Evolutionary conservation across 2,797 vertebrate species (phyloP).

Genomic region (Potorous gilbertii): DNA sequence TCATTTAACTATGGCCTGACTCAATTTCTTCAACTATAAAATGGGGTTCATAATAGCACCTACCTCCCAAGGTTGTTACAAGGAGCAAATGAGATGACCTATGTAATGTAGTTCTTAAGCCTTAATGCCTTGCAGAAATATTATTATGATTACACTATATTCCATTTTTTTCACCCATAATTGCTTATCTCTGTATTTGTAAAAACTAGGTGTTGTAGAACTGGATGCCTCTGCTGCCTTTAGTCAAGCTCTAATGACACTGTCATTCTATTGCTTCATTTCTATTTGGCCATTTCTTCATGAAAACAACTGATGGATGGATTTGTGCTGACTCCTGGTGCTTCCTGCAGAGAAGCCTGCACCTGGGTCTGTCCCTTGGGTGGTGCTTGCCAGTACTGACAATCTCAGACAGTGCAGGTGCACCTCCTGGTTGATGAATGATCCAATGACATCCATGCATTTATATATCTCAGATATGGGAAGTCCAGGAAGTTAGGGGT

Average conservation of each 20-base stretch:
- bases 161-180: background rate
- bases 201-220: background rate
- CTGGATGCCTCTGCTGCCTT: background rate
- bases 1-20: background rate
- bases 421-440: background rate
- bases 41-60: background rate
- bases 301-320: background rate
- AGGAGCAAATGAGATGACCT: background rate
- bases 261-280: background rate
- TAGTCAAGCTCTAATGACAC: background rate
- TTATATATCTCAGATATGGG: background rate
- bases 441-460: background rate
- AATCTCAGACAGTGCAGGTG: background rate
- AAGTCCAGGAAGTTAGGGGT: background rate
- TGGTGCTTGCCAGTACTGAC: background rate
- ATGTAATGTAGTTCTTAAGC: background rate
- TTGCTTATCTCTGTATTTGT: background rate
- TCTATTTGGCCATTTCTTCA: background rate
- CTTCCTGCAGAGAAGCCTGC: background rate
- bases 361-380: background rate
- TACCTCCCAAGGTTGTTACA: background rate
- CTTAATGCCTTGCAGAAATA: background rate
- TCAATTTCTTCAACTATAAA: background rate
- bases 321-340: background rate
- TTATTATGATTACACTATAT: background rate